A percentile compares a stretch with the other conserved stretches of the same genome.
Conservation (phyloP, 2,797 vertebrate species). For the Pseudotriccus pelzelni region DNA sequence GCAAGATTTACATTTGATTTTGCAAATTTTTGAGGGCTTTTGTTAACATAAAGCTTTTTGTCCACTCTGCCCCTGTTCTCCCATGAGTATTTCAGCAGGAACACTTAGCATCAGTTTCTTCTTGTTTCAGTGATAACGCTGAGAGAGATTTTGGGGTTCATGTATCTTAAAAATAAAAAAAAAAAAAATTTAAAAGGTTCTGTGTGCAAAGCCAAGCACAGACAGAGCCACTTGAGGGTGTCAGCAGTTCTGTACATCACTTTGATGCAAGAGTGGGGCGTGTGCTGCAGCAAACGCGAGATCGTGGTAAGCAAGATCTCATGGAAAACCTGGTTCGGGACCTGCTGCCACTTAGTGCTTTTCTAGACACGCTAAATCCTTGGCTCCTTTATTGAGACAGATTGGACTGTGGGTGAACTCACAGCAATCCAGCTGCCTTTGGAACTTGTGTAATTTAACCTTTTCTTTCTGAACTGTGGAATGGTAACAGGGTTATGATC, state of each 20-base stretch:
- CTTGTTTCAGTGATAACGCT: background rate
- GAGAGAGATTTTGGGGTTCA: background rate
- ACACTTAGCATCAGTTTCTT: background rate
- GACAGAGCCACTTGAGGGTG: background rate
- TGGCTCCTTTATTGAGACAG: background rate
- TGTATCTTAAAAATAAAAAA: background rate
- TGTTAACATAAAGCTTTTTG: background rate
- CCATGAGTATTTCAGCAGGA: background rate
- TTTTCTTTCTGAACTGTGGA: background rate
- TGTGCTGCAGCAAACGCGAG: background rate
- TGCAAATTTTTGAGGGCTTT: background rate
- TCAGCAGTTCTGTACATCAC: background rate
- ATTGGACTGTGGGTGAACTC: slow-evolving; percentile 3
- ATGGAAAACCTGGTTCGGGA: background rate
- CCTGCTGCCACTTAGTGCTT: slow-evolving; percentile 15
- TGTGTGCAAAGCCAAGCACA: background rate
- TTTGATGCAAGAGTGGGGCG: background rate
- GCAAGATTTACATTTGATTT: background rate
- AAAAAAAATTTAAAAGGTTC: background rate
- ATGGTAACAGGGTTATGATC: background rate
- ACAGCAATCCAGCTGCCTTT: background rate
- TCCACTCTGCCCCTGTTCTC: background rate
- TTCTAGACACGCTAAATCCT: background rate
- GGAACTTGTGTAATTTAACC: background rate
- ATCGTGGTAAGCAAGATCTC: background rate